phyloP scores from a whole-genome alignment of 2,888 invertebrate genomes.

The Yponomeuta cagnagella region DNA sequence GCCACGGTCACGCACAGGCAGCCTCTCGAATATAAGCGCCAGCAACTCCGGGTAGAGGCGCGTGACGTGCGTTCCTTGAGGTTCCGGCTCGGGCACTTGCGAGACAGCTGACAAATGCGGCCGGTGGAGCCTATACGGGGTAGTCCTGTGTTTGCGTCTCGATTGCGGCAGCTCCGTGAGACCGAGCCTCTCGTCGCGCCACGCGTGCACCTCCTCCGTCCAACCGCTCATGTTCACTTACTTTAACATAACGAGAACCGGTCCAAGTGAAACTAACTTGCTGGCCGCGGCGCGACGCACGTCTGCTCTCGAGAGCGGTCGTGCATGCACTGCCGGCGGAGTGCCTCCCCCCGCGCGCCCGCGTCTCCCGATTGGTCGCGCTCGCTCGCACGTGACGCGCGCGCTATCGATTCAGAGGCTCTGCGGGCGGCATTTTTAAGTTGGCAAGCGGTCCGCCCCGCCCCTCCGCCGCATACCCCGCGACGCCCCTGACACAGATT shows the following conservation, averaged over 20 bases:
- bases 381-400: slow-evolving; percentile 79
- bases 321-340: slow-evolving; percentile 60
- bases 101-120: slow-evolving; percentile 70
- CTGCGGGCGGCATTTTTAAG: slow-evolving; percentile 88
- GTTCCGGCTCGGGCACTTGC: slow-evolving; percentile 63
- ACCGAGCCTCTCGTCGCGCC: slow-evolving; percentile 66
- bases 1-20: slow-evolving; percentile 92
- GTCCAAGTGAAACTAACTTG: slow-evolving; percentile 51
- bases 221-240: slow-evolving; percentile 68
- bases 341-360: slow-evolving; percentile 46
- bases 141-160: slow-evolving; percentile 73
- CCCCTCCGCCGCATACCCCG: slow-evolving; percentile 52
- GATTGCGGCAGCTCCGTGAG: slow-evolving; percentile 68
- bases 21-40: slow-evolving; percentile 92
- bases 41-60: slow-evolving; percentile 94
- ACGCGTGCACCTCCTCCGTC: slow-evolving; percentile 69
- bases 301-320: slow-evolving; percentile 41
- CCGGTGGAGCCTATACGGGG: slow-evolving; percentile 81
- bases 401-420: slow-evolving; percentile 86
- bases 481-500: slow-evolving; percentile 41
- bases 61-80: slow-evolving; percentile 85
- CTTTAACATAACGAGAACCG: slow-evolving; percentile 55
- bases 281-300: slow-evolving; percentile 30
- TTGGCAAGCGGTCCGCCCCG: slow-evolving; percentile 73
- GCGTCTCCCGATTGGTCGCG: slow-evolving; percentile 65